phyloP scores from a whole-genome alignment of 2,797 vertebrate genomes.

The Fratercula arctica region DNA sequence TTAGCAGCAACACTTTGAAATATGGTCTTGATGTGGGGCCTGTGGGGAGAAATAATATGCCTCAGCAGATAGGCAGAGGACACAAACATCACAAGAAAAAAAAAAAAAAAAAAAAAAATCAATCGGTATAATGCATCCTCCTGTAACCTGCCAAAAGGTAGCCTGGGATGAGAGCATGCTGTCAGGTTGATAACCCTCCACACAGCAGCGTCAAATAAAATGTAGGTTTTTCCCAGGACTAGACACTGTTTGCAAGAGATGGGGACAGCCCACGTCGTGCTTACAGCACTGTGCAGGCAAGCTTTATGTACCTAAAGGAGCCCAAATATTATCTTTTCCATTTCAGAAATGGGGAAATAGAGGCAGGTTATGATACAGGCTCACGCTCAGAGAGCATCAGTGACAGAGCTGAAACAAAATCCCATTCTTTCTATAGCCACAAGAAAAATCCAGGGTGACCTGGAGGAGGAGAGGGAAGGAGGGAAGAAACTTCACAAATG shows the following conservation, averaged over 20 bases:
- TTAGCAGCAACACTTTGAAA: conserved; percentile 97
- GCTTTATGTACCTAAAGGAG: background rate
- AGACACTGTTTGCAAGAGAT: background rate
- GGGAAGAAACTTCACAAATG: background rate
- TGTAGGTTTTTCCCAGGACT: background rate
- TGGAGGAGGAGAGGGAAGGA: background rate
- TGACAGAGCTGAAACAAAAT: background rate
- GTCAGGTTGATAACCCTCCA: background rate
- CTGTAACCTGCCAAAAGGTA: background rate
- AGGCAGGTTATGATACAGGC: background rate
- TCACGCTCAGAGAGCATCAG: background rate
- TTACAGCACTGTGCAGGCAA: background rate
- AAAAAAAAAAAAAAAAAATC: background rate
- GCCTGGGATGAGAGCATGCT: background rate
- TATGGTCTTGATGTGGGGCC: conserved; percentile 95
- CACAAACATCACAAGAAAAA: background rate
- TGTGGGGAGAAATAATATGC: conserved; percentile 55
- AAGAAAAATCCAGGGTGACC: background rate
- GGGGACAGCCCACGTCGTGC: background rate
- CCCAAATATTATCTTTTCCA: background rate
- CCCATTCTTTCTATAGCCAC: background rate
- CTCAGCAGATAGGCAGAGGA: background rate
- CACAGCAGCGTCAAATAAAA: background rate
- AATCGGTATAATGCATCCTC: accelerated
- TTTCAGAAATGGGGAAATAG: background rate